A percentile compares a stretch with the other conserved stretches of the same genome.
Evolutionary conservation across 2,888 invertebrate genomes (phyloP).

Genomic region (Euproctis similis): DNA sequence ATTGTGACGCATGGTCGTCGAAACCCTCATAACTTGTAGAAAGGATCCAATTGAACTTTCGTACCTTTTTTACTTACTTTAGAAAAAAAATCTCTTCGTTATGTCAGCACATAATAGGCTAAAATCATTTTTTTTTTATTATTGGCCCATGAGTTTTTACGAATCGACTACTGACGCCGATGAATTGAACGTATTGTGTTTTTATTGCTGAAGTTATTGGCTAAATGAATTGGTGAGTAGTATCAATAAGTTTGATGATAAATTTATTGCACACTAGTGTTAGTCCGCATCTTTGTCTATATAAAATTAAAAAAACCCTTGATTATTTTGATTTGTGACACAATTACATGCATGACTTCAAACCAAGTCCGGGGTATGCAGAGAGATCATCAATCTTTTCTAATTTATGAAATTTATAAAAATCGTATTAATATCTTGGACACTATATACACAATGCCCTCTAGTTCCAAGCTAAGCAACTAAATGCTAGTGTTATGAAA

Average conservation of each 20-base stretch:
- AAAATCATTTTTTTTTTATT: constrained; percentile 24
- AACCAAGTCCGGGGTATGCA: too few relatives aligned
- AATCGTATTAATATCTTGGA: too few relatives aligned
- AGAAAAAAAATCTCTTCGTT: constrained; percentile 28
- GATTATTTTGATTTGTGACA: too few relatives aligned
- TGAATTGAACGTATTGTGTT: constrained; percentile 4
- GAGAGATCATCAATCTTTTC: too few relatives aligned
- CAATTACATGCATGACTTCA: too few relatives aligned
- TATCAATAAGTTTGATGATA: constrained; percentile 1
- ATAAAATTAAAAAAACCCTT: too few relatives aligned
- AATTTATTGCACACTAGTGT: too few relatives aligned
- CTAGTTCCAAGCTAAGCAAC: too few relatives aligned
- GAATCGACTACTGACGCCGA: constrained; percentile 10
- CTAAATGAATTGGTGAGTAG: constrained; percentile 1
- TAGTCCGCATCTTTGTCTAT: too few relatives aligned
- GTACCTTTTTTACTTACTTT: constrained; percentile 33
- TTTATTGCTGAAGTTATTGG: constrained; percentile 2
- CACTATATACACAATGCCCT: too few relatives aligned
- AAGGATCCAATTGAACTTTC: constrained; percentile 32
- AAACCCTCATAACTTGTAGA: constrained; percentile 38
- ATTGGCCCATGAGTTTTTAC: constrained; percentile 17
- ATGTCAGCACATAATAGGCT: constrained; percentile 19
- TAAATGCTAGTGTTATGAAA: too few relatives aligned
- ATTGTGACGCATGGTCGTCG: constrained; percentile 44
- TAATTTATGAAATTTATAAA: too few relatives aligned